A percentile compares a stretch with the other conserved stretches of the same genome.
phyloP scores from a whole-genome alignment of 2,797 vertebrate genomes.

The Macroramphosus scolopax region DNA sequence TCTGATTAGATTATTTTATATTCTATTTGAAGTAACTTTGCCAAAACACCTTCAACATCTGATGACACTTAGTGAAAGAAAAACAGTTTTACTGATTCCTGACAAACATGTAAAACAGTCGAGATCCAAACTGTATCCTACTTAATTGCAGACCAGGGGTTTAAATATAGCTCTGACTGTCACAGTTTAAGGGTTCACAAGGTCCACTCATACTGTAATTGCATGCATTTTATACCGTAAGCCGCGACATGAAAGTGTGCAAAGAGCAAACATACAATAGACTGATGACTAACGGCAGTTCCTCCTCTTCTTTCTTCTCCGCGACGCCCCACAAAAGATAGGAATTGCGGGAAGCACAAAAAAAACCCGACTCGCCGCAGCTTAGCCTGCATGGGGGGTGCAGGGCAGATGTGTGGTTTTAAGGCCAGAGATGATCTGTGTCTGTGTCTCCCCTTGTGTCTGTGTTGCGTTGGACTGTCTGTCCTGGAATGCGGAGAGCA shows the following conservation, averaged over 20 bases:
- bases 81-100: too few relatives aligned
- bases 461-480: slow-evolving; percentile 50
- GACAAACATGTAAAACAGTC: too few relatives aligned
- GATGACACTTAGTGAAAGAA: too few relatives aligned
- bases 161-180: background rate
- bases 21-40: too few relatives aligned
- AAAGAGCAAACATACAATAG: slow-evolving; percentile 32
- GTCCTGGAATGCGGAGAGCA: slow-evolving; percentile 58
- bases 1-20: too few relatives aligned
- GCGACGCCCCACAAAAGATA: slow-evolving; percentile 48
- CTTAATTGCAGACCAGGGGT: slow-evolving; percentile 6
- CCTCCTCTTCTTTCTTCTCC: slow-evolving; percentile 17
- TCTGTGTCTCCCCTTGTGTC: slow-evolving; percentile 45
- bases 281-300: slow-evolving; percentile 13
- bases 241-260: slow-evolving; percentile 13
- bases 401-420: slow-evolving; percentile 54
- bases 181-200: slow-evolving; percentile 18
- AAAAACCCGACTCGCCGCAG: slow-evolving; percentile 41
- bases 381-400: slow-evolving; percentile 41
- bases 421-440: slow-evolving; percentile 53
- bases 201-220: slow-evolving; percentile 12
- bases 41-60: too few relatives aligned
- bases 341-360: slow-evolving; percentile 36
- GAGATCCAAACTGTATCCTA: slow-evolving; percentile 1
- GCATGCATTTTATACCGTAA: slow-evolving; percentile 7